Base-by-base conservation (phyloP, 1,140 invertebrate genomes). In the Panagrolaimus sp. region DNA sequence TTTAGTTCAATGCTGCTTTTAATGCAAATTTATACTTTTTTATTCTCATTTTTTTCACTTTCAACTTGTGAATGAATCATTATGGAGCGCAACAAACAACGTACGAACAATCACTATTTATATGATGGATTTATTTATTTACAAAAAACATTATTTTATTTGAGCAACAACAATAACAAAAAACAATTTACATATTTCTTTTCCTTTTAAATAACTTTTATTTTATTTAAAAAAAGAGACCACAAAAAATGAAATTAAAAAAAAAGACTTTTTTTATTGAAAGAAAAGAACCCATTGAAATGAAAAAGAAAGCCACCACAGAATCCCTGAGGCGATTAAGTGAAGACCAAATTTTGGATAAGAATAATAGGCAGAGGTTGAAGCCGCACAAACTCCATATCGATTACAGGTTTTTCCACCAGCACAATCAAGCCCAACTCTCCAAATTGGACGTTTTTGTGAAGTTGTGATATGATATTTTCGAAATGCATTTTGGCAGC, bases 341-440 rank as follows among this genome's bases (percentile, higher is more conserved):
- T 4, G 32, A 38, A 38, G 2, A 4, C 32, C 32, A 7, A 4
- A 4, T 38, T 38, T 38, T 38, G 32, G n/a, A n/a, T n/a, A n/a
- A n/a, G n/a, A n/a, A 67, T 46, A 64, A n/a, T n/a, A 38, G 32
- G 32, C 32, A 38, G 32, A 38, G n/a, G n/a, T n/a, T 38, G 67
- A 65, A 38, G 77, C 70, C n/a, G 73, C 58, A 71, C 80, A 82
- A 45, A 83, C 71, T 21, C 80, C 80, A 63, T 78, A 82, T 21
- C 79, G 72, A 71, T 82, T 82, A 69, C 80, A 82, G 4, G 77
- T 76, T 66, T 83, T 83, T n/a, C 80, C 80, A 17, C 82, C 82
- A n/a, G 80, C 77, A 68, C 80, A 82, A 9, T 81, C 78, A 32
- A 82, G 67, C 1, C 82, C 80, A 10, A 82, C 77, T 12, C 80